These are phyloP conservation scores for Crossaster papposus DNA, from an alignment of 53 echinoderm and acorn worm genomes.

Conservation along the genomic window DNA sequence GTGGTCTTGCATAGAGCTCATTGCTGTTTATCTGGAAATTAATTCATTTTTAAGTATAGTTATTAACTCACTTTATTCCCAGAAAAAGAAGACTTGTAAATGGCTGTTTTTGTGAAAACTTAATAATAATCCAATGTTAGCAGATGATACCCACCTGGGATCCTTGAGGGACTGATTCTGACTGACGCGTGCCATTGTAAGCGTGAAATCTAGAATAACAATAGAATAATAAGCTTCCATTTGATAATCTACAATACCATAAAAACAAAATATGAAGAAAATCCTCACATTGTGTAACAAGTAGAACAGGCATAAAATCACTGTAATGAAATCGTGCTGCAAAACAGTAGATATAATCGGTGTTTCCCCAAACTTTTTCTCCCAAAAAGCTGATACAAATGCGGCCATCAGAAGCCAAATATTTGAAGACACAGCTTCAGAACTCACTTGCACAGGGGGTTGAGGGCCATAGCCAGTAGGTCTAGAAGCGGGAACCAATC, in stretches of 20 bases:
- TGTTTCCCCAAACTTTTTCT: too few relatives aligned
- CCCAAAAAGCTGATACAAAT: too few relatives aligned
- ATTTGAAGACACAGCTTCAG: not conserved
- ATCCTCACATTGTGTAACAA: too few relatives aligned
- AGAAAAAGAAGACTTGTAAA: not conserved
- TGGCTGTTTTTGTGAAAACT: not conserved
- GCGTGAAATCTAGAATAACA: slow-evolving; percentile 84
- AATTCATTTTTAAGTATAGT: not conserved
- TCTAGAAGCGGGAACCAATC: slow-evolving; percentile 95
- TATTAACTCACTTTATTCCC: not conserved
- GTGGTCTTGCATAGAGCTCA: slow-evolving; percentile 87
- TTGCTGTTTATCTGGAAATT: slow-evolving; percentile 79
- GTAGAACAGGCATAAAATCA: too few relatives aligned
- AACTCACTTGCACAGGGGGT: slow-evolving; percentile 99
- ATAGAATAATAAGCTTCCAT: not conserved
- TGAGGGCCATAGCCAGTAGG: slow-evolving; percentile 90
- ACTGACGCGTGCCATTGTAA: slow-evolving; percentile 88
- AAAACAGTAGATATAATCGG: too few relatives aligned
- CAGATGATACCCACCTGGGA: slow-evolving; percentile 66
- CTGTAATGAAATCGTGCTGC: too few relatives aligned
- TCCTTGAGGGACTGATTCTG: slow-evolving; percentile 87
- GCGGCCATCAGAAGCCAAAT: not conserved
- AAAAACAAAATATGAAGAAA: too few relatives aligned
- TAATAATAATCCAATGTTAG: not conserved
- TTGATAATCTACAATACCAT: too few relatives aligned